Percentiles rank a stretch among this genome's conserved stretches.
Evolutionary conservation across 2,888 invertebrate genomes (phyloP).

Genomic region (Morpho helenor): DNA sequence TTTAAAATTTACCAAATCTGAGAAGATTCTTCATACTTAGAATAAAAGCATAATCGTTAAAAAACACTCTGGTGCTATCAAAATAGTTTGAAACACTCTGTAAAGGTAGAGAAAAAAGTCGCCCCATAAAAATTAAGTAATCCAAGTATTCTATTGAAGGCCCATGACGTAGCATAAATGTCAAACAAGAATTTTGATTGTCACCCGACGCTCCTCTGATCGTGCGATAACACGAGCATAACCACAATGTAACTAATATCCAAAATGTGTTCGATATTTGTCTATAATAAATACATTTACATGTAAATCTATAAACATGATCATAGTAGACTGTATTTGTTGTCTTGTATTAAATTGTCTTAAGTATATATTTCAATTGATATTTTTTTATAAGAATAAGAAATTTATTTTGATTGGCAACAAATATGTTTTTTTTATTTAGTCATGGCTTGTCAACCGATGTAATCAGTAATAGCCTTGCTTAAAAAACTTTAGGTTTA

Average conservation of each 20-base stretch:
- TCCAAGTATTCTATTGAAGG: constrained; percentile 72
- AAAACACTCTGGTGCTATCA: no score
- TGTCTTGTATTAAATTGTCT: neutral
- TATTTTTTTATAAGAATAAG: no score
- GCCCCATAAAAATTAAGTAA: constrained; percentile 27
- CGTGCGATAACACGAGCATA: constrained; percentile 50
- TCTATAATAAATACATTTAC: constrained; percentile 14
- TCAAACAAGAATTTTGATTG: constrained; percentile 70
- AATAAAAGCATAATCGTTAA: no score
- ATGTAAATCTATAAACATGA: constrained; percentile 11
- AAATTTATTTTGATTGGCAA: no score
- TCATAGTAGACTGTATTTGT: neutral
- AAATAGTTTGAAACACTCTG: no score
- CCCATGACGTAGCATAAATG: constrained; percentile 72
- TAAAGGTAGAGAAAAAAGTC: constrained; percentile 20
- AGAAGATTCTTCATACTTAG: no score
- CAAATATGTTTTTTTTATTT: no score
- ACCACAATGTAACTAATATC: constrained; percentile 45
- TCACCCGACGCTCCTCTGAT: constrained; percentile 55
- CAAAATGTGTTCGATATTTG: constrained; percentile 41
- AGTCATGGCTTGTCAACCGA: no score
- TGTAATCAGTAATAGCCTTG: no score
- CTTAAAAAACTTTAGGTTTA: no score
- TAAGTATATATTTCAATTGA: no score
- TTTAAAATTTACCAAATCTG: no score